These are phyloP conservation scores for Champsocephalus gunnari DNA, from an alignment of 2,797 vertebrate genomes.

Conservation along the genomic window DNA sequence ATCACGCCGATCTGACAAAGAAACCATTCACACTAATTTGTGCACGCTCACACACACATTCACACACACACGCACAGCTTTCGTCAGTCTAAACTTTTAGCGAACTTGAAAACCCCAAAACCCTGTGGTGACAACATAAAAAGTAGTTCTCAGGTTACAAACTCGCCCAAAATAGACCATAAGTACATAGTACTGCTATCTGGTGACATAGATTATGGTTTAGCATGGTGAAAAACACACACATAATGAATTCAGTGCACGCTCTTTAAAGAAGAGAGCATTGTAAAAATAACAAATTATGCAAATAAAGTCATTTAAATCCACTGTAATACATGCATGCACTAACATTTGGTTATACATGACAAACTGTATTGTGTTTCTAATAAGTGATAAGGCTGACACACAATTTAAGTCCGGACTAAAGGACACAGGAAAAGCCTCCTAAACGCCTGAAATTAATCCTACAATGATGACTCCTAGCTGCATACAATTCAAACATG, in stretches of 20 bases:
- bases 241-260: constrained; percentile 34
- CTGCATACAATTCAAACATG: constrained; percentile 19
- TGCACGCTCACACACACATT: constrained; percentile 5
- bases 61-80: constrained; percentile 22
- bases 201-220: constrained; percentile 77
- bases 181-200: constrained; percentile 78
- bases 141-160: constrained; percentile 78
- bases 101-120: constrained; percentile 74
- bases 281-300: constrained; percentile 28
- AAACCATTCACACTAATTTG: constrained; percentile 59
- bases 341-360: background rate
- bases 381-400: background rate
- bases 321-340: constrained; percentile 10
- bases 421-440: constrained; percentile 6
- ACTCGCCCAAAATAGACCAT: constrained; percentile 75
- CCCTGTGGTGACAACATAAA: constrained; percentile 72
- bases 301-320: constrained; percentile 17
- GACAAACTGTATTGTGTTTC: background rate
- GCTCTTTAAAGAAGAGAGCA: constrained; percentile 15
- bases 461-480: constrained; percentile 25
- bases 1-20: constrained; percentile 67
- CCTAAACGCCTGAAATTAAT: constrained; percentile 3
- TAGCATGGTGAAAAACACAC: constrained; percentile 55
- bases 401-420: background rate
- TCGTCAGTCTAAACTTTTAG: constrained; percentile 72